Conservation (phyloP, 1,140 invertebrate species). For the Mycetomoellerius zeteki region DNA sequence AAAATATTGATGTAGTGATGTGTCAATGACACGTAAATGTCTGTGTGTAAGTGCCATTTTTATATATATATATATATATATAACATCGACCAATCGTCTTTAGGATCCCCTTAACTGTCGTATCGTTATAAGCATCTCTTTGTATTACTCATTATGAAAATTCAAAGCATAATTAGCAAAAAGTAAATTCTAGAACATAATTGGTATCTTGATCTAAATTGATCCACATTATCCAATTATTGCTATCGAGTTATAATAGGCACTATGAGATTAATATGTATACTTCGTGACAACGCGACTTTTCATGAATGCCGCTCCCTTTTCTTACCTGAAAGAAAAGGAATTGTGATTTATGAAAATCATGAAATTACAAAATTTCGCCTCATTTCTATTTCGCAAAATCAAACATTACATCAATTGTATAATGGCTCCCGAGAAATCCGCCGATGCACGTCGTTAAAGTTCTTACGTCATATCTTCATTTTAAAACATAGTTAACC, state of each 20-base stretch:
- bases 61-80: too few relatives aligned
- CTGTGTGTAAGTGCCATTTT: too few relatives aligned
- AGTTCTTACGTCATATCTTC: slow-evolving; percentile 10
- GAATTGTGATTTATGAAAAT: slow-evolving; percentile 9
- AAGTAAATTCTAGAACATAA: background rate
- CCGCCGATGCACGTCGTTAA: slow-evolving; percentile 12
- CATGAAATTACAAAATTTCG: slow-evolving; percentile 17
- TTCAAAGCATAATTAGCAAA: background rate
- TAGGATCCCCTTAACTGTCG: background rate
- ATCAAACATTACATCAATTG: slow-evolving; percentile 30
- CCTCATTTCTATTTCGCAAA: slow-evolving; percentile 5
- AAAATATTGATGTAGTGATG: too few relatives aligned
- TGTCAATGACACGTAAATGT: too few relatives aligned
- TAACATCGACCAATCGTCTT: too few relatives aligned
- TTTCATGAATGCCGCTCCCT: background rate
- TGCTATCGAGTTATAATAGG: background rate
- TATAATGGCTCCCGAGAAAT: slow-evolving; percentile 21
- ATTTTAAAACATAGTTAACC: slow-evolving; percentile 32
- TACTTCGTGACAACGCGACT: background rate
- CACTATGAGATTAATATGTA: background rate
- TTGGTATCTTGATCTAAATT: background rate
- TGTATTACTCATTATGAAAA: background rate
- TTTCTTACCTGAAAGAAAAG: background rate
- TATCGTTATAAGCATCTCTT: background rate
- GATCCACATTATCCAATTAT: background rate